Base-by-base conservation (phyloP, 2,797 vertebrate species). In the Cetoscarus ocellatus region DNA sequence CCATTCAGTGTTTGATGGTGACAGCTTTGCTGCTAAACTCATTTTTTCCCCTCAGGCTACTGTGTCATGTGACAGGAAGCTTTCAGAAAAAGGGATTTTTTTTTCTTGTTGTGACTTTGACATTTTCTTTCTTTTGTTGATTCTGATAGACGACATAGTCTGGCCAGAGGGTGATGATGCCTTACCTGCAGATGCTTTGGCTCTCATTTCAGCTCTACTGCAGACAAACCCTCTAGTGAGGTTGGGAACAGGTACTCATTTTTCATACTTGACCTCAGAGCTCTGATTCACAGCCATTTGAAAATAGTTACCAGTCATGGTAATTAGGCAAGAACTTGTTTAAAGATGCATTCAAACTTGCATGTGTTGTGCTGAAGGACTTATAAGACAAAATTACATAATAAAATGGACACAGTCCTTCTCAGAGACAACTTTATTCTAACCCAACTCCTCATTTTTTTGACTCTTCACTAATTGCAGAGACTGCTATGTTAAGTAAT, bases 101-200 rank as follows among this genome's bases (percentile, higher is more conserved):
- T 68, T 5, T 49, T n/a, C n/a, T 36, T 15, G 0, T 64, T 64
- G 15, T 65, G 36, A 17, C 15, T 54, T 35, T 77, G 14, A 73
- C 51, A 13, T 17, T 51, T 66, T 48, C 2, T 70, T 3, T 70
- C 52, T 73, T 11, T 35, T 72, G 5, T 60, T 17, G 10, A 75
- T 15, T 83, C 59, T 77, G 17, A 36, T 85, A 98, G 97, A 99
- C 19, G 95, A 97, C 56, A 97, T 99, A 34, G 94, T 96, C 73
- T 99, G 97, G 97, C 97, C 97, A 0, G 95, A 95, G 8, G 97
- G 96, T 3, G 97, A 98, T 0, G 97, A 98, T 8, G 96, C 95
- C 0, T 88, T 98, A 71, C 97, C 97, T 34, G 79, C 93, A 0
- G 97, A 99, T 0, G 94, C 96, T 3, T 96, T 97, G 88, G 90